phyloP scores from a whole-genome alignment of 2,888 invertebrate species.

The Himalopsyche anomala region DNA sequence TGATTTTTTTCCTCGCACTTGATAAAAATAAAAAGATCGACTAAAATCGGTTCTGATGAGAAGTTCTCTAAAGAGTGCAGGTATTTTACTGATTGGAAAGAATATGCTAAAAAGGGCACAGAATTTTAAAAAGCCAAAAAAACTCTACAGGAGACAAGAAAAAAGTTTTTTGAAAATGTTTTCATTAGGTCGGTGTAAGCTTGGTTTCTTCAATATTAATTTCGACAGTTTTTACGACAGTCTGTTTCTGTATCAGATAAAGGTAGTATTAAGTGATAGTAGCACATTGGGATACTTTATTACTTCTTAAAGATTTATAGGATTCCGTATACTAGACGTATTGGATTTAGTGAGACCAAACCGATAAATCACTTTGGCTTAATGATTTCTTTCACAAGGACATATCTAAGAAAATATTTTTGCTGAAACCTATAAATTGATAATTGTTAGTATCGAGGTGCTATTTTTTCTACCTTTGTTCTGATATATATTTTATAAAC shows the following conservation, averaged over 20 bases:
- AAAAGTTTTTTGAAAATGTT: too few relatives aligned
- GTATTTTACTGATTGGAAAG: too few relatives aligned
- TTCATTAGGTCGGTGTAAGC: background rate
- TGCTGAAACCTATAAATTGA: background rate
- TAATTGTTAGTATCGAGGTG: background rate
- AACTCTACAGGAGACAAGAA: too few relatives aligned
- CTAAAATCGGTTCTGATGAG: too few relatives aligned
- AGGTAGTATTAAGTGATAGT: slow-evolving; percentile 48
- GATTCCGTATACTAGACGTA: slow-evolving; percentile 50
- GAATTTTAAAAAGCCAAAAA: too few relatives aligned
- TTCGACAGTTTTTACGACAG: slow-evolving; percentile 8
- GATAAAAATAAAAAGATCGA: too few relatives aligned
- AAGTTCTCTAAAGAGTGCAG: too few relatives aligned
- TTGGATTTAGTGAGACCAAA: slow-evolving; percentile 49
- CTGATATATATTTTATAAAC: too few relatives aligned
- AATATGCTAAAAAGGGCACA: too few relatives aligned
- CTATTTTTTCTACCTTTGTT: too few relatives aligned
- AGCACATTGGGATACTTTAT: slow-evolving; percentile 53
- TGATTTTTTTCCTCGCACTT: too few relatives aligned
- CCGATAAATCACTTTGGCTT: slow-evolving; percentile 55
- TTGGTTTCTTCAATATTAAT: slow-evolving; percentile 7
- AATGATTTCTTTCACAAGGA: slow-evolving; percentile 48
- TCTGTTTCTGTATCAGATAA: slow-evolving; percentile 41
- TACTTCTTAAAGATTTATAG: slow-evolving; percentile 52
- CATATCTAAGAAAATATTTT: background rate